phyloP scores from a whole-genome alignment of 1,140 invertebrate species.

The Caenorhabditis brenneri region DNA sequence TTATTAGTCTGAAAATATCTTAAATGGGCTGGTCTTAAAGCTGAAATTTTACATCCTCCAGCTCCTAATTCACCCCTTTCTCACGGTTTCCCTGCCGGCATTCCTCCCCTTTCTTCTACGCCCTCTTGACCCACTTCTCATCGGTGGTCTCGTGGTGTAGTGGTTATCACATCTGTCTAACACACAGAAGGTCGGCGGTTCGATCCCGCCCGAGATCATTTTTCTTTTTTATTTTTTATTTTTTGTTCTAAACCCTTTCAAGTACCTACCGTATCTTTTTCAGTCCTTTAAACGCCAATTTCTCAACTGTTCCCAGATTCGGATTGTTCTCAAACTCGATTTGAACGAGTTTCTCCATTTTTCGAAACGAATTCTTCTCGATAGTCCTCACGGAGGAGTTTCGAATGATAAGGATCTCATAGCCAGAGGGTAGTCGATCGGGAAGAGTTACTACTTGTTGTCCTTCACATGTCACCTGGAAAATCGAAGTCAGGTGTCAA shows the following conservation, averaged over 20 bases:
- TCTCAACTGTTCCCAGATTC: conserved; percentile 40
- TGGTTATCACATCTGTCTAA: too few relatives aligned
- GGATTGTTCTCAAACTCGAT: conserved; percentile 44
- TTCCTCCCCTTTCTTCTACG: too few relatives aligned
- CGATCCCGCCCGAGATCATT: too few relatives aligned
- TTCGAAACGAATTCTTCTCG: conserved; percentile 43
- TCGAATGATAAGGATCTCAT: conserved; percentile 6
- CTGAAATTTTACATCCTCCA: too few relatives aligned
- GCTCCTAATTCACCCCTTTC: too few relatives aligned
- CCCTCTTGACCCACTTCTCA: too few relatives aligned
- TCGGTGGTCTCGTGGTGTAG: too few relatives aligned
- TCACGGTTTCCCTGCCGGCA: too few relatives aligned
- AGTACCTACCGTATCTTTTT: conserved; percentile 41
- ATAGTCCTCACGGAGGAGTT: conserved; percentile 31
- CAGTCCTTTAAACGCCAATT: conserved; percentile 50
- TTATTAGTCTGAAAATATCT: conserved; percentile 40
- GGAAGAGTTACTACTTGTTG: conserved; percentile 20
- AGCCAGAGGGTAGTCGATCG: background rate
- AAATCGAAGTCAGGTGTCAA: background rate
- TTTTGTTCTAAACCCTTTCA: background rate
- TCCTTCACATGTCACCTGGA: conserved; percentile 35
- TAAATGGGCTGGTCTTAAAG: too few relatives aligned
- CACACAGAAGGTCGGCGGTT: too few relatives aligned
- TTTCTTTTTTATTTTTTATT: too few relatives aligned
- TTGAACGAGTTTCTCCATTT: conserved; percentile 39